Conservation (phyloP, 2,888 invertebrate genomes). For the Scaptomyza parva region DNA sequence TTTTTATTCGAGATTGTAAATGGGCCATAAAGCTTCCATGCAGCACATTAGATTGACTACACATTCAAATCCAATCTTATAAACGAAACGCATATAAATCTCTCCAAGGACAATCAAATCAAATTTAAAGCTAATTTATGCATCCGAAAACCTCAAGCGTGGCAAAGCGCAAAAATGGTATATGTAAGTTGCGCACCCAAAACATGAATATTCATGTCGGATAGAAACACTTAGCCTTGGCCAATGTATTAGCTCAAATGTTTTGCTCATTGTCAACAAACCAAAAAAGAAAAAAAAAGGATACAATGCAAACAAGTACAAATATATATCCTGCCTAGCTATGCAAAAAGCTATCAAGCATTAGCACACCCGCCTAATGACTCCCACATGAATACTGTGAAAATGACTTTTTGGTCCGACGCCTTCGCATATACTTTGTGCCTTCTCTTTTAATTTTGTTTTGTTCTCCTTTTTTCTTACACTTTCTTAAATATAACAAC, state of each 20-base stretch:
- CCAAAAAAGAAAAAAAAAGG: conserved; percentile 26
- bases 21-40: not conserved
- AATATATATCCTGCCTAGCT: conserved; percentile 51
- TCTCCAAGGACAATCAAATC: conserved; percentile 60
- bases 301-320: conserved; percentile 43
- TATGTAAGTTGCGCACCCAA: conserved; percentile 37
- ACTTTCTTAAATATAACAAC: conserved; percentile 28
- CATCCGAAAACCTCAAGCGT: conserved; percentile 23
- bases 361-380: conserved; percentile 55
- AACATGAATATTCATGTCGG: conserved; percentile 67
- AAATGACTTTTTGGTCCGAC: conserved; percentile 67
- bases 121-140: conserved; percentile 65
- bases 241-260: conserved; percentile 53
- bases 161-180: conserved; percentile 24
- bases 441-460: not conserved
- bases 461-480: not conserved
- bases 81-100: conserved; percentile 28
- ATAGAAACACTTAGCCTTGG: conserved; percentile 34
- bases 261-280: conserved; percentile 56
- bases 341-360: conserved; percentile 31
- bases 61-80: conserved; percentile 22
- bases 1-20: conserved; percentile 1
- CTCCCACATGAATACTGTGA: conserved; percentile 63
- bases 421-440: conserved; percentile 32
- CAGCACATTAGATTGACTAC: not conserved